A percentile compares a stretch with the other conserved stretches of the same genome.
Conservation (phyloP, 2,113 vertebrate genomes). For the Rattus rattus region DNA sequence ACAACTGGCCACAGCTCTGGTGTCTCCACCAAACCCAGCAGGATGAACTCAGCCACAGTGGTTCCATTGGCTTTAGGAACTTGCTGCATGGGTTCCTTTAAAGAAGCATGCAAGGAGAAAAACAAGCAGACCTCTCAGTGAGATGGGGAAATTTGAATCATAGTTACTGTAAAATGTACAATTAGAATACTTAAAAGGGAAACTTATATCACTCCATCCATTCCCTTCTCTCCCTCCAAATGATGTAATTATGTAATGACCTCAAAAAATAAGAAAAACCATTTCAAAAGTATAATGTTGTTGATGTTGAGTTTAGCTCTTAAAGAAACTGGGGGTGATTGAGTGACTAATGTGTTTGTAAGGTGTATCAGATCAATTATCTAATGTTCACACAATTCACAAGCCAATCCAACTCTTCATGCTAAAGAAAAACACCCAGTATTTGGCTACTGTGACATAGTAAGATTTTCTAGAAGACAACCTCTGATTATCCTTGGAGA, state of each 20-base stretch:
- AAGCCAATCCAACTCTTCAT: not conserved
- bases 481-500: not conserved
- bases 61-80: constrained; percentile 43
- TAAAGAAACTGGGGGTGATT: not conserved
- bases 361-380: not conserved
- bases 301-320: not conserved
- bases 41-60: constrained; percentile 58
- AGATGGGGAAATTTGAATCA: too few species aligned
- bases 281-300: not conserved
- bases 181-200: not conserved
- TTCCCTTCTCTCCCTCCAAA: not conserved
- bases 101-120: not conserved
- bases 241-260: not conserved
- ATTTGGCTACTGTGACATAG: not conserved
- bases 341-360: not conserved
- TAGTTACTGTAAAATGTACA: not conserved
- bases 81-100: constrained; percentile 50
- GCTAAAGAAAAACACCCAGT: not conserved
- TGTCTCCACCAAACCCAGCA: constrained; percentile 38
- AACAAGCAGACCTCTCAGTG: not conserved
- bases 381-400: not conserved
- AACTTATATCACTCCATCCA: not conserved
- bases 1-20: constrained; percentile 65
- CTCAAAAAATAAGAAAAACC: not conserved
- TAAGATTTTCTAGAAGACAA: not conserved